These are phyloP conservation scores for Oryzias curvinotus DNA, from an alignment of 2,113 vertebrate species.

Conservation along the genomic window DNA sequence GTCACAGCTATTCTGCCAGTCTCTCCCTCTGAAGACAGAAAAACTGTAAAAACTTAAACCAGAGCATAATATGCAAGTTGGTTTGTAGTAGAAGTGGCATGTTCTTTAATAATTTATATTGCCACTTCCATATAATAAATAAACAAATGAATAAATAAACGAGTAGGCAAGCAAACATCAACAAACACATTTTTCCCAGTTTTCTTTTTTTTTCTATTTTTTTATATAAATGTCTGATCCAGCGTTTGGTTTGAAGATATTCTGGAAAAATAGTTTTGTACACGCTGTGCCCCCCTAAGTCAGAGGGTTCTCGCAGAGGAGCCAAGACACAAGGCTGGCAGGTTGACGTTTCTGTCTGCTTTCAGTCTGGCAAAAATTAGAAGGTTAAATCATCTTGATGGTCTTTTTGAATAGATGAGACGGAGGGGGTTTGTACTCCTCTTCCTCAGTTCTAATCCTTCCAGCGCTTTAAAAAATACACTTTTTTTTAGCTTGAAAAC, in stretches of 20 bases:
- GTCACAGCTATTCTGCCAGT: not conserved
- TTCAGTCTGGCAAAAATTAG: conserved; percentile 44
- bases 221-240: conserved; percentile 59
- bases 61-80: conserved; percentile 36
- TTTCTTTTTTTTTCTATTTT: conserved; percentile 26
- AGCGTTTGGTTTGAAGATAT: conserved; percentile 43
- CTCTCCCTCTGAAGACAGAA: conserved; percentile 7
- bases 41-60: conserved; percentile 34
- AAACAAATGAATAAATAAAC: conserved; percentile 82
- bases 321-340: conserved; percentile 31
- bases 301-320: conserved; percentile 26
- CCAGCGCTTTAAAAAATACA: conserved; percentile 60
- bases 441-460: not conserved
- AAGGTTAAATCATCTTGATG: conserved; percentile 25
- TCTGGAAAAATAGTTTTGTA: conserved; percentile 60
- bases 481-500: conserved; percentile 49
- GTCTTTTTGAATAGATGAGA: not conserved
- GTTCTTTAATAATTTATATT: conserved; percentile 74
- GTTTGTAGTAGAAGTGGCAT: conserved; percentile 55
- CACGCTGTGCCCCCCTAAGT: conserved; percentile 30
- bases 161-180: conserved; percentile 81
- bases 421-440: not conserved
- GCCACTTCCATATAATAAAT: conserved; percentile 80
- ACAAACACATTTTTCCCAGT: conserved; percentile 66
- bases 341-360: conserved; percentile 9